Evolutionary conservation across 1,140 invertebrate genomes (phyloP), one percentile per base, ranked within the genome.

Genomic region (Asobara japonica): DNA sequence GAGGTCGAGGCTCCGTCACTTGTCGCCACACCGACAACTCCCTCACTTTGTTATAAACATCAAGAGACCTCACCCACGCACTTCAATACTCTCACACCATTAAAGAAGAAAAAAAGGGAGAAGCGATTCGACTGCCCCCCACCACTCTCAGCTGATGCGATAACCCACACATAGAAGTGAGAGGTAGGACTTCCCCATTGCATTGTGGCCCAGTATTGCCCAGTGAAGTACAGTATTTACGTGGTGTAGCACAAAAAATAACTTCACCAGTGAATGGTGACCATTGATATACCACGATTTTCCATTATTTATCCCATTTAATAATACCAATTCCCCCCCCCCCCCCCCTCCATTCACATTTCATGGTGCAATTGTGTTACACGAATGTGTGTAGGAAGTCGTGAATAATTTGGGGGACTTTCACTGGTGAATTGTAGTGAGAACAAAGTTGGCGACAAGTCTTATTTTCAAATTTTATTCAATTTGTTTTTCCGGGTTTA

Each of bases 91-190:
- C n/a, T n/a, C n/a, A n/a, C n/a, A n/a, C n/a, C n/a, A n/a, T n/a
- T n/a, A n/a, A n/a, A n/a, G n/a, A 27, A 56, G 18, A 27, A 56
- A 56, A 56, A 25, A 3, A 36, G 31, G 11, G 31, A 36, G 31
- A 36, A 36, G 31, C 5, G 18, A 20, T 51, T 36, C 31, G 20
- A 31, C 51, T 48, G 33, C 33, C 22, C 11, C 69, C 36, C 61
- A 25, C 45, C 36, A 45, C 51, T 72, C 68, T 72, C 75, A 74
- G 73, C 75, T 77, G 75, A 77, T 77, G 70, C 48, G 75, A 77
- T 77, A 76, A 77, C 64, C 60, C 60, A 62, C 7, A 62, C 60
- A 29, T 16, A 62, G 16, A 22, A 13, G 11, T 30, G n/a, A 27
- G 27, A 29, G n/a, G 13, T 18, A 56, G 4, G 22, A 56, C 41